Base-by-base conservation (phyloP, 2,113 vertebrate genomes). In the Festucalex cinctus region DNA sequence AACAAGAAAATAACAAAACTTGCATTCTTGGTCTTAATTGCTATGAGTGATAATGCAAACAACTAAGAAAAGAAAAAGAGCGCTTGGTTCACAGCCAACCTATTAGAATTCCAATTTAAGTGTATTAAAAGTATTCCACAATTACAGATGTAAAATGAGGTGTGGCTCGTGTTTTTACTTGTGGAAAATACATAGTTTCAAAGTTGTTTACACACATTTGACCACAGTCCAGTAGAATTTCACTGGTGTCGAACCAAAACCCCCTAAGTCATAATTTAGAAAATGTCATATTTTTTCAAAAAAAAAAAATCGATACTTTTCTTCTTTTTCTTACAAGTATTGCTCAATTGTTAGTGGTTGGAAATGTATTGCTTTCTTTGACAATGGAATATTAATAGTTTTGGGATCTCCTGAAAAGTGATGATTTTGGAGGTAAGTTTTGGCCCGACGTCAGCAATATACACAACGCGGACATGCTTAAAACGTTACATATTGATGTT, bases 11-110 rank as follows among this genome's bases (percentile, higher is more conserved):
- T 63, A 53, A 79, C 70, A 87, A 8, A 22, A 77, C 72, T 75
- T 78, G 71, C 66, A 76, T 73, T 77, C 70, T 66, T 67, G 59
- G 71, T 76, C 69, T 66, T 78, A 80, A 85, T 84, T 61, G 76
- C 86, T 88, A 86, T 72, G 64, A 64, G 72, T 78, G 67, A 82
- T 86, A 79, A 83, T 79, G 87, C 58, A 85, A 90, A 85, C 69
- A 72, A 49, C 76, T 73, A 64, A 60, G 60, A 82, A 83, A 83
- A 77, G n/a, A 26, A 6, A 58, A 65, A 73, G 74, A 75, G 74
- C n/a, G 43, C 75, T 80, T 43, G 10, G 36, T 62, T 62, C 60
- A 62, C 60, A 62, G 39, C 39, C 7, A 61, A 22, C 10, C 20
- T 13, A 39, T 22, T 36, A 39, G 19, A 22, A 39, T 39, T 62